phyloP scores from a whole-genome alignment of 2,797 vertebrate species.

The Enteromius viviparus region DNA sequence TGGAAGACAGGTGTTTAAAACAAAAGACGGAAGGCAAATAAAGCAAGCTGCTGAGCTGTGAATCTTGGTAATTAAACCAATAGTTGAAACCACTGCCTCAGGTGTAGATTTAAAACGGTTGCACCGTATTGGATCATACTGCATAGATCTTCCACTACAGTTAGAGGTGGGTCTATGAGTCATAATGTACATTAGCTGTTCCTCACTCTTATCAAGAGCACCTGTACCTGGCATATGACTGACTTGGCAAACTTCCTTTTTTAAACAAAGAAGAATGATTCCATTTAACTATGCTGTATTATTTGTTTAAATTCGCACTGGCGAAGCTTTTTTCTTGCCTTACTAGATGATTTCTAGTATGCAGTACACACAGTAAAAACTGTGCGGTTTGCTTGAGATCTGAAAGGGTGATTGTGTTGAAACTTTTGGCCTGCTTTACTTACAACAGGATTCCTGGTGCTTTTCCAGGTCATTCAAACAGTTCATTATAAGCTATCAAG shows the following conservation, averaged over 20 bases:
- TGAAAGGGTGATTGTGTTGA: slow-evolving; percentile 24
- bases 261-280: slow-evolving; percentile 25
- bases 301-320: not conserved
- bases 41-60: slow-evolving; percentile 23
- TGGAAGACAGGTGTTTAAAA: slow-evolving; percentile 19
- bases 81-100: slow-evolving; percentile 9
- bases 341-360: not conserved
- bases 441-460: slow-evolving; percentile 24
- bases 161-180: slow-evolving; percentile 42
- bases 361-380: not conserved
- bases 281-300: not conserved
- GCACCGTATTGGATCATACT: not conserved
- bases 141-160: slow-evolving; percentile 16
- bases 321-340: not conserved
- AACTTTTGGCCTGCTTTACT: not conserved
- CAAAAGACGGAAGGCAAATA: slow-evolving; percentile 10
- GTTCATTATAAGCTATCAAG: slow-evolving; percentile 45
- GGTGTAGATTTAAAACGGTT: slow-evolving; percentile 26
- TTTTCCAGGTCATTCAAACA: slow-evolving; percentile 54
- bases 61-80: not conserved
- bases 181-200: slow-evolving; percentile 39
- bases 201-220: slow-evolving; percentile 48
- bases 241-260: slow-evolving; percentile 48
- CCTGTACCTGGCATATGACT: slow-evolving; percentile 51
- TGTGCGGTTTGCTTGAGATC: slow-evolving; percentile 19